Evolutionary conservation across 2,113 vertebrate species (phyloP).

Genomic region (Labeo rohita): DNA sequence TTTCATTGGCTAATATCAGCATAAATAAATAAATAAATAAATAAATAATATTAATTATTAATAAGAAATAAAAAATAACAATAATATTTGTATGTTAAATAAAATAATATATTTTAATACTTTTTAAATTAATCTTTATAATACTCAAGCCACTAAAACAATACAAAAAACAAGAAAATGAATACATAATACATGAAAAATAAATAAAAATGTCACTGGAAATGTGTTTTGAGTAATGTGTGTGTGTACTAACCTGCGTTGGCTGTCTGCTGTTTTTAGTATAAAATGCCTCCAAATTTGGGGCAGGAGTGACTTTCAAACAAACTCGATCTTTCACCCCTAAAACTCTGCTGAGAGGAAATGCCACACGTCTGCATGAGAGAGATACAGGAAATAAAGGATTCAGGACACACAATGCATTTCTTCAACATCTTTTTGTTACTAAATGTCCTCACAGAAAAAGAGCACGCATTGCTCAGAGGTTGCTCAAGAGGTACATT

Average conservation of each 20-base stretch:
- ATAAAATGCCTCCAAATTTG: constrained; percentile 82
- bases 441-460: not conserved
- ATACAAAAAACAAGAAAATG: no score
- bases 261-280: constrained; percentile 67
- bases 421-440: not conserved
- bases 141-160: no score
- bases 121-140: no score
- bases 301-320: constrained; percentile 68
- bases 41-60: no score
- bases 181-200: no score
- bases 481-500: not conserved
- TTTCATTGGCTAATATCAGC: no score
- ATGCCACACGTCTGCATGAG: constrained; percentile 73
- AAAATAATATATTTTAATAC: no score
- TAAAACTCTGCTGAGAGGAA: constrained; percentile 80
- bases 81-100: no score
- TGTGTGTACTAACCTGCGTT: constrained; percentile 69
- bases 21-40: no score
- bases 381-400: constrained; percentile 39
- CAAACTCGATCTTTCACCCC: constrained; percentile 78
- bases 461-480: not conserved
- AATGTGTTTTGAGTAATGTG: not conserved
- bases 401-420: not conserved
- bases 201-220: no score
- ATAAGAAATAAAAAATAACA: no score